Percentiles rank a stretch among this genome's conserved stretches.
These are phyloP conservation scores for Nomada flava DNA, from an alignment of 2,888 invertebrate species.

Conservation along the genomic window DNA sequence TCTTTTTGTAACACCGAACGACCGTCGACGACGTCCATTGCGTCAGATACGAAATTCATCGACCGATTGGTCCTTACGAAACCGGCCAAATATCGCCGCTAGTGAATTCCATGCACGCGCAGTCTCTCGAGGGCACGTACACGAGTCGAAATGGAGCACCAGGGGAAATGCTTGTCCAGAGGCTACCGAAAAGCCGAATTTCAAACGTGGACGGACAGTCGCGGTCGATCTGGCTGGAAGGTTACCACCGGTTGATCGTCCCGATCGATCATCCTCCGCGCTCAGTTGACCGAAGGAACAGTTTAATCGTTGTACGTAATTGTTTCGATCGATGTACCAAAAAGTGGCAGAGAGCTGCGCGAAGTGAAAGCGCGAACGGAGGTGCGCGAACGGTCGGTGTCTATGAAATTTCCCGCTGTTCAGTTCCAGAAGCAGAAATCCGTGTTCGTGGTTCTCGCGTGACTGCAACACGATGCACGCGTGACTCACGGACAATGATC, in stretches of 20 bases:
- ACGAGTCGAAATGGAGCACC: constrained; percentile 50
- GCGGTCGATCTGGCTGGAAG: constrained; percentile 4
- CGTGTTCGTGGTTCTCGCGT: neutral
- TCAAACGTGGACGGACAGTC: constrained; percentile 39
- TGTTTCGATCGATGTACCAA: neutral
- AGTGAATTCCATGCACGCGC: constrained; percentile 59
- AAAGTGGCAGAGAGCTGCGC: constrained; percentile 11
- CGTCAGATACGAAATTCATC: constrained; percentile 36
- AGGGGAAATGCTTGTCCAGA: neutral
- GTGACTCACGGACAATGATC: constrained; percentile 9
- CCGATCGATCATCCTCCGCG: neutral
- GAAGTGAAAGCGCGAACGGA: constrained; percentile 41
- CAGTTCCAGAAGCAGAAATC: neutral
- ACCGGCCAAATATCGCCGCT: constrained; percentile 25
- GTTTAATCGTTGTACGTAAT: neutral
- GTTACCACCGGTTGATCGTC: neutral
- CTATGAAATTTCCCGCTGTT: constrained; percentile 2
- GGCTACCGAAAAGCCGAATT: constrained; percentile 24
- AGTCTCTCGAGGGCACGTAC: constrained; percentile 35
- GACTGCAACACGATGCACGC: neutral
- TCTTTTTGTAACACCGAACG: neutral
- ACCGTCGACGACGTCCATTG: neutral
- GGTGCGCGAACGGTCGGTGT: neutral
- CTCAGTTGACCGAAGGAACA: neutral
- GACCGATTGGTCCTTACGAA: constrained; percentile 41